These are phyloP conservation scores for Hydrozoanthus tunicans DNA, from an alignment of 64 coral and sea anemone genomes.

Conservation along the genomic window DNA sequence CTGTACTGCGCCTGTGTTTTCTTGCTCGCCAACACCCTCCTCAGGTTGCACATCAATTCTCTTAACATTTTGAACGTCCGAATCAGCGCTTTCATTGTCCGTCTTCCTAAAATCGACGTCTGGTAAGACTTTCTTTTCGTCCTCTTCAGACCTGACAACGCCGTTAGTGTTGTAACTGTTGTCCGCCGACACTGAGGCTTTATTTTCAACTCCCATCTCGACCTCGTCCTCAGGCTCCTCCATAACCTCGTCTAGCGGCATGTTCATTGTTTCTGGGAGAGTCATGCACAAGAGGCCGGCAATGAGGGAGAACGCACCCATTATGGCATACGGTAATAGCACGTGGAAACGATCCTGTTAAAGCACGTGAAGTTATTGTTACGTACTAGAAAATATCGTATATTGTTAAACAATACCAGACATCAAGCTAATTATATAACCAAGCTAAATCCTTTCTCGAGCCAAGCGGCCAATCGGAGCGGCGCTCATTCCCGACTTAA, in stretches of 20 bases:
- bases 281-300: slow-evolving; percentile 37
- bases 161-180: background rate
- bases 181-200: background rate
- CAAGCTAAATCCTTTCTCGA: too few species aligned
- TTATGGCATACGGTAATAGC: slow-evolving; percentile 40
- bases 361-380: background rate
- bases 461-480: too few species aligned
- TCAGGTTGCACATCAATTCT: background rate
- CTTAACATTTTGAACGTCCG: background rate
- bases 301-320: slow-evolving; percentile 19
- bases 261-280: slow-evolving; percentile 51
- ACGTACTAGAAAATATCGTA: too few species aligned
- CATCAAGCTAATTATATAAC: too few species aligned
- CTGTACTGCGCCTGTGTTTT: background rate
- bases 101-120: slow-evolving; percentile 13
- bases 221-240: slow-evolving; percentile 26
- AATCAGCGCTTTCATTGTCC: background rate
- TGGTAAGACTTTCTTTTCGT: background rate
- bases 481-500: too few species aligned
- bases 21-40: background rate
- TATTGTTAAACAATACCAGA: too few species aligned
- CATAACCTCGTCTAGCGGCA: slow-evolving; percentile 44
- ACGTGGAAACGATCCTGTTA: slow-evolving; percentile 9
- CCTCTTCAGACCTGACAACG: background rate
- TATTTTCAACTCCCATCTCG: background rate